Conservation (phyloP, 2,113 vertebrate genomes). For the Salminus brasiliensis region DNA sequence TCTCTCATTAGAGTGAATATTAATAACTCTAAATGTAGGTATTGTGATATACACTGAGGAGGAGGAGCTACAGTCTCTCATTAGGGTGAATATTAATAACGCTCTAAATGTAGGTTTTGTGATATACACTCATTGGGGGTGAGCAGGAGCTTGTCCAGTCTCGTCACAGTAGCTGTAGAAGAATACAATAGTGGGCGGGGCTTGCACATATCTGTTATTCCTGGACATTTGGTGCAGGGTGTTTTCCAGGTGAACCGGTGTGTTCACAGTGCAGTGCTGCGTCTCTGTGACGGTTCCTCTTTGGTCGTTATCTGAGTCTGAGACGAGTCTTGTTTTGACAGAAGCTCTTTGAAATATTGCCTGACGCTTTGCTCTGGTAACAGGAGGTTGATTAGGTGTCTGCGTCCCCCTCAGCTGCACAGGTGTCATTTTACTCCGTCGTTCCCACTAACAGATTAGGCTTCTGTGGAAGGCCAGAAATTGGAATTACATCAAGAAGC, state of each 20-base stretch:
- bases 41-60: too few relatives aligned
- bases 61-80: too few relatives aligned
- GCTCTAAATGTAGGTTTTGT: too few relatives aligned
- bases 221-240: neutral
- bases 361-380: slow-evolving; percentile 58
- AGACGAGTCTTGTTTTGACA: slow-evolving; percentile 37
- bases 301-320: slow-evolving; percentile 15
- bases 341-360: slow-evolving; percentile 34
- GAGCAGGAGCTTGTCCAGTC: too few relatives aligned
- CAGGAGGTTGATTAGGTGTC: slow-evolving; percentile 56
- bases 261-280: neutral
- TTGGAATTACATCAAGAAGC: slow-evolving; percentile 15
- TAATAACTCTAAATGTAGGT: too few relatives aligned
- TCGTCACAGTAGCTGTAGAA: too few relatives aligned
- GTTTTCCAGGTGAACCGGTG: neutral
- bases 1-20: too few relatives aligned
- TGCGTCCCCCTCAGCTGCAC: slow-evolving; percentile 45
- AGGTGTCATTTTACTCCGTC: slow-evolving; percentile 38
- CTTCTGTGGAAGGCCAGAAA: slow-evolving; percentile 46
- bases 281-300: neutral
- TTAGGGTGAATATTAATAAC: too few relatives aligned
- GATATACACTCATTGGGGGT: too few relatives aligned
- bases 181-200: too few relatives aligned
- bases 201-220: neutral
- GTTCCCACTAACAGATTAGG: slow-evolving; percentile 51